Base-by-base conservation (phyloP, 2,113 vertebrate genomes). In the Trachemys scripta region DNA sequence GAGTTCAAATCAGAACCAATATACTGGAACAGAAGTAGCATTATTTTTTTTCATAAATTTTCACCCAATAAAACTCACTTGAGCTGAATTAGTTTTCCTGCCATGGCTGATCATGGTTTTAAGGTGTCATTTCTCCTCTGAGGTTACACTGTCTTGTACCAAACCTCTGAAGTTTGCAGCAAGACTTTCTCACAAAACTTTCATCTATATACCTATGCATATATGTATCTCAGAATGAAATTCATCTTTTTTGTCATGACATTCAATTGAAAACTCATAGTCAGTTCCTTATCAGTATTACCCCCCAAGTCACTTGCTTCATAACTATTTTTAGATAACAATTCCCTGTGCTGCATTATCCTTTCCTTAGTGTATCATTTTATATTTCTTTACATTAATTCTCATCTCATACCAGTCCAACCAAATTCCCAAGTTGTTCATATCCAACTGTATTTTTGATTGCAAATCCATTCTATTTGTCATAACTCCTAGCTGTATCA, bases 311-410 rank as follows among this genome's bases (percentile, higher is more conserved):
- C 87, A 62, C 59, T 96, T 94, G 90, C 82, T 82, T 96, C 57
- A 62, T 80, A 86, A 90, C 54, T 87, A 24, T 54, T 95, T 54
- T 87, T 8, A 95, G 25, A 20, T 53, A 81, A 90, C 54, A 84
- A 82, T 13, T 16, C 87, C n/a, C 76, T 57, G 2, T 75, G 17
- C 78, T 94, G 8, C 59, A 29, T 94, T 95, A 88, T 42, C 91
- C 42, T 89, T 96, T 49, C 19, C 10, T 95, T 59, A 91, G 31
- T 92, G 27, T 90, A 78, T 78, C 89, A 59, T 85, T 12, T 94
- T 96, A 75, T 14, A 53, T 29, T 93, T 95, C 50, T 90, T 94
- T 96, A 84, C 29, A 80, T 80, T 91, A 93, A 94, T 81, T 97
- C 45, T 95, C 80, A 93, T 76, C 42, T 93, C 81, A 51, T 19